Conservation (phyloP, 2,888 invertebrate genomes). For the Colostygia pectinataria region DNA sequence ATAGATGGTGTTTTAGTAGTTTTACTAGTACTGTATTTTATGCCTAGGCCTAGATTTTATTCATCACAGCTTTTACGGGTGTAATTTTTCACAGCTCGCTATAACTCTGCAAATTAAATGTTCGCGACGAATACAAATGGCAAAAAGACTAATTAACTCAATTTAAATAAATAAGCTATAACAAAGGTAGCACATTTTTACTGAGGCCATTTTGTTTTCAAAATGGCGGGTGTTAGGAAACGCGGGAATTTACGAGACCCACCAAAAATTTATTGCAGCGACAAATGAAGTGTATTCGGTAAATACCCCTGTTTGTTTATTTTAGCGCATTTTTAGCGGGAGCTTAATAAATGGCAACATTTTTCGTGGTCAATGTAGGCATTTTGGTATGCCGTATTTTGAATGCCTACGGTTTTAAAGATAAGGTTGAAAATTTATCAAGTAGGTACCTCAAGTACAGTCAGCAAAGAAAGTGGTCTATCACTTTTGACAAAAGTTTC, state of each 20-base stretch:
- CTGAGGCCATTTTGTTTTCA: constrained; percentile 38
- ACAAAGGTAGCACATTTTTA: constrained; percentile 42
- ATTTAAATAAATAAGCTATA: constrained; percentile 61
- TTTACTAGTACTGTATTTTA: no score
- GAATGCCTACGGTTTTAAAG: neutral
- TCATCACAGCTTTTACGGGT: neutral
- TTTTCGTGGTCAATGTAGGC: neutral
- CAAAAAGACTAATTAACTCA: constrained; percentile 47
- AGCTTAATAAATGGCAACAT: constrained; percentile 7
- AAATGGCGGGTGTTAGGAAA: constrained; percentile 36
- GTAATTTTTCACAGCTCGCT: constrained; percentile 2
- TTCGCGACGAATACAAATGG: constrained; percentile 40
- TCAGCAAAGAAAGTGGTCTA: no score
- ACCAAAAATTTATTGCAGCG: constrained; percentile 33
- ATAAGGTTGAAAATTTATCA: no score
- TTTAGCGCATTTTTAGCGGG: constrained; percentile 4
- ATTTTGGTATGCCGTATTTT: neutral
- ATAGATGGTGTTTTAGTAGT: neutral
- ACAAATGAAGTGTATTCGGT: constrained; percentile 31
- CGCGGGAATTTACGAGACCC: constrained; percentile 35
- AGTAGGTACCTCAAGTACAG: no score
- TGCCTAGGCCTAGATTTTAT: neutral
- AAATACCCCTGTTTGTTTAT: constrained; percentile 27
- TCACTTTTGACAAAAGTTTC: no score
- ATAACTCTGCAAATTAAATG: constrained; percentile 26